phyloP scores from a whole-genome alignment of 2,888 invertebrate genomes.

The Sinelater perroti region DNA sequence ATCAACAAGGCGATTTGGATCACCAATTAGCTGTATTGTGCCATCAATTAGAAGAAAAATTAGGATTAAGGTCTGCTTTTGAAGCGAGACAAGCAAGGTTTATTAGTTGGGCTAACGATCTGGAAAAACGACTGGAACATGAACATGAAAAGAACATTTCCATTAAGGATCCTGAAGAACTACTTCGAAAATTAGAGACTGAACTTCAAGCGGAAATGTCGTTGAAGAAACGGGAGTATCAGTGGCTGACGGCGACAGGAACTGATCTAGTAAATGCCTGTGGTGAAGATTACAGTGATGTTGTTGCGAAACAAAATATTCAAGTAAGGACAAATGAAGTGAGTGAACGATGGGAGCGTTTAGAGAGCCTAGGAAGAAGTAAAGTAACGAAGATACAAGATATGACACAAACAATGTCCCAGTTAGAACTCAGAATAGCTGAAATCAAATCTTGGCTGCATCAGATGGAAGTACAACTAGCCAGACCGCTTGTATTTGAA shows the following conservation, averaged over 20 bases:
- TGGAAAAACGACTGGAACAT: slow-evolving; percentile 72
- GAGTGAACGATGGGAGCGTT: slow-evolving; percentile 76
- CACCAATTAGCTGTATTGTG: slow-evolving; percentile 78
- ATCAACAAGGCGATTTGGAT: slow-evolving; percentile 83
- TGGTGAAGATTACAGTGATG: slow-evolving; percentile 70
- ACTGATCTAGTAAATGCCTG: slow-evolving; percentile 70
- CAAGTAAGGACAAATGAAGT: slow-evolving; percentile 68
- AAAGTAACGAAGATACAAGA: slow-evolving; percentile 77
- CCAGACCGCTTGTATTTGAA: slow-evolving; percentile 74
- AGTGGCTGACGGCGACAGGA: slow-evolving; percentile 79
- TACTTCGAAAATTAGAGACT: slow-evolving; percentile 74
- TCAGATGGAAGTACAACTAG: slow-evolving; percentile 74
- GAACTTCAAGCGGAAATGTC: slow-evolving; percentile 80
- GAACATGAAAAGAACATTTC: slow-evolving; percentile 62
- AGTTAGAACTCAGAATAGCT: slow-evolving; percentile 76
- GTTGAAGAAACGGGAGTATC: slow-evolving; percentile 78
- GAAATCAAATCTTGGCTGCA: slow-evolving; percentile 78
- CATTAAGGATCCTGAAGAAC: slow-evolving; percentile 75
- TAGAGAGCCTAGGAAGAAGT: slow-evolving; percentile 73
- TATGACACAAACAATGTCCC: slow-evolving; percentile 73
- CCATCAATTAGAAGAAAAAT: slow-evolving; percentile 77
- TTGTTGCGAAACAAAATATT: slow-evolving; percentile 67
- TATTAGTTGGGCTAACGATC: slow-evolving; percentile 73
- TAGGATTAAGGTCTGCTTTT: slow-evolving; percentile 76
- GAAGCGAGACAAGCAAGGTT: slow-evolving; percentile 73